Base-by-base conservation (phyloP, 2,797 vertebrate species). In the Microctenopoma stevenorrisi region DNA sequence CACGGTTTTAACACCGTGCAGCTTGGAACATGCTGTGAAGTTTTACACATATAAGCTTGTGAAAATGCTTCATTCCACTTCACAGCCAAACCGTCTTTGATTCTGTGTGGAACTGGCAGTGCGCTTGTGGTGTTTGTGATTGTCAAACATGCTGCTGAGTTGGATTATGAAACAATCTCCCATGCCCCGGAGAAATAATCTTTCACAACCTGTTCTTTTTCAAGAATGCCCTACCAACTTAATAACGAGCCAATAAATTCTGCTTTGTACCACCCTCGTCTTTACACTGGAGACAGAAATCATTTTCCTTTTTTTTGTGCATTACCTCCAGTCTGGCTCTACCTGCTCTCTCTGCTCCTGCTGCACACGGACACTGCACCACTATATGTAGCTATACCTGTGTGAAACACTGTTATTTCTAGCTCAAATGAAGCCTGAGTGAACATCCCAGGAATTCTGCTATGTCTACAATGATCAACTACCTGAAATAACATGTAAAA, bases 131-230 rank as follows among this genome's bases (percentile, higher is more conserved):
- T 14, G 15, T 70, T 71, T 67, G 42, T 64, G 68, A 82, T 85
- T 79, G 79, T 88, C 67, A 82, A 82, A 89, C 75, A 84, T 78
- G 84, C 81, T 76, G 76, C 56, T 49, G 57, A 78, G 68, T 25
- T 53, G 40, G 71, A 72, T 86, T 84, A 86, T 72, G 43, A 85
- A 87, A 84, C 79, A 72, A 64, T 53, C 72, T 37, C 61, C 57
- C 51, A 61, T 44, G 78, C 74, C 74, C 49, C 58, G 64, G 44
- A 82, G 70, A 59, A 58, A 72, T 15, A 72, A 85, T 74, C 51
- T 85, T 89, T 85, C 77, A 84, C 81, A 91, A 86, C 59, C 30
- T 40, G 56, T 56, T 75, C 71, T 13, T 64, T 72, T 48, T n/a
- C 33, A 62, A 44, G 25, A 84, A 55, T 59, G 51, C 40, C 64